These are phyloP conservation scores for Passerculus sandwichensis DNA, from an alignment of 2,797 vertebrate species.

Conservation along the genomic window DNA sequence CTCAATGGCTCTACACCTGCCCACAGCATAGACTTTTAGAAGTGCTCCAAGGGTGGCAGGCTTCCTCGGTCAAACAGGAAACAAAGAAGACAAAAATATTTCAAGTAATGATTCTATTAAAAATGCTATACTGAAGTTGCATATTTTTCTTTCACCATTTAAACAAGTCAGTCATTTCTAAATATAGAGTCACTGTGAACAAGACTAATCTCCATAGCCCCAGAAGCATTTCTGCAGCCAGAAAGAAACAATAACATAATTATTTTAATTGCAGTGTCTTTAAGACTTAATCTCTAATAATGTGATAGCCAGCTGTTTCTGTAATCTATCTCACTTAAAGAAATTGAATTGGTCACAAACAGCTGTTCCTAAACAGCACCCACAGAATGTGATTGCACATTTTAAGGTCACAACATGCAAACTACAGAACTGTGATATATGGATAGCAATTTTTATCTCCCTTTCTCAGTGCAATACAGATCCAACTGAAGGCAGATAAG, in stretches of 20 bases:
- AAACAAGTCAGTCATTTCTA: neutral
- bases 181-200: neutral
- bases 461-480: neutral
- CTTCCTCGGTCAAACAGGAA: neutral
- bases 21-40: neutral
- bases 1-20: neutral
- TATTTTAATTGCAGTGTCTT: slow-evolving; percentile 63
- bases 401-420: slow-evolving; percentile 38
- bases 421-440: neutral
- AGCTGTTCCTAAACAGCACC: slow-evolving; percentile 46
- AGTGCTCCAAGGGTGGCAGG: neutral
- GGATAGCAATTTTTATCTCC: neutral
- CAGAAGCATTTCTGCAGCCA: slow-evolving; percentile 1
- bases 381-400: neutral
- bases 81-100: neutral
- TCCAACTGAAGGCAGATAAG: neutral
- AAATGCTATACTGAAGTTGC: neutral
- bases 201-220: neutral
- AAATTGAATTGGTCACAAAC: slow-evolving; percentile 54
- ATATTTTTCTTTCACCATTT: neutral
- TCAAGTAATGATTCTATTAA: neutral
- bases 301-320: slow-evolving; percentile 56
- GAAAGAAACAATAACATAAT: slow-evolving; percentile 28
- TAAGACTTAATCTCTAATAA: slow-evolving; percentile 65
- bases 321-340: slow-evolving; percentile 62